These are phyloP conservation scores for Lepus timidus DNA, from an alignment of 2,113 vertebrate genomes.

Conservation along the genomic window DNA sequence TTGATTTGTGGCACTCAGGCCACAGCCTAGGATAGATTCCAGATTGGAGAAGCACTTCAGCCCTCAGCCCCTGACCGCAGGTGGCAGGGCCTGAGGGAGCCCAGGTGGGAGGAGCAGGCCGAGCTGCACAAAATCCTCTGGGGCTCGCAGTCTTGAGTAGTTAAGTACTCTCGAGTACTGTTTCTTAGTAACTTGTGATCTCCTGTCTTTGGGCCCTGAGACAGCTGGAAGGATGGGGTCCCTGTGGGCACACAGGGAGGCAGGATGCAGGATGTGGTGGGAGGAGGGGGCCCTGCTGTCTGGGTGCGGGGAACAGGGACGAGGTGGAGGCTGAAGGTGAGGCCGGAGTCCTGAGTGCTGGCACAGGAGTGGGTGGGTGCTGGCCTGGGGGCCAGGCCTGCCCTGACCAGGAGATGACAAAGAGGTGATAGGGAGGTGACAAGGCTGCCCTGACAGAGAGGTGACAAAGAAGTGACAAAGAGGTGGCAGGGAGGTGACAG, in stretches of 20 bases:
- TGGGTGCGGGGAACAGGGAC: background rate
- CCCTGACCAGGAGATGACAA: background rate
- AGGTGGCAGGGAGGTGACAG: too few relatives aligned
- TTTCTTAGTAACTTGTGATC: background rate
- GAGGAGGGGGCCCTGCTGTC: background rate
- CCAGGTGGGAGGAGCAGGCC: background rate
- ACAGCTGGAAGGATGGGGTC: background rate
- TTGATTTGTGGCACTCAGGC: background rate
- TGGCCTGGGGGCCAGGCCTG: background rate
- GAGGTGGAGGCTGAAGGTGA: background rate
- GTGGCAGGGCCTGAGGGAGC: background rate
- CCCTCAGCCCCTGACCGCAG: background rate
- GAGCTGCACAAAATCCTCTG: background rate
- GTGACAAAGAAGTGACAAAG: too few relatives aligned
- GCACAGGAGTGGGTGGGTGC: background rate
- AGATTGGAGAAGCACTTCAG: background rate
- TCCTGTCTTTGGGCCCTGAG: background rate
- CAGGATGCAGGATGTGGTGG: rapidly evolving
- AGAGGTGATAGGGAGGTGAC: too few relatives aligned
- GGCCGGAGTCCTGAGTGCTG: too few relatives aligned
- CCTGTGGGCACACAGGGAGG: background rate
- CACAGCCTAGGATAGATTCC: background rate
- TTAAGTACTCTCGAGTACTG: background rate
- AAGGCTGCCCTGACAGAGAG: too few relatives aligned
- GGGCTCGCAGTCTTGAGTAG: rapidly evolving